Evolutionary conservation across 2,113 vertebrate genomes (phyloP), one percentile per base, ranked within the genome.

Genomic region (Phaethornis superciliosus): DNA sequence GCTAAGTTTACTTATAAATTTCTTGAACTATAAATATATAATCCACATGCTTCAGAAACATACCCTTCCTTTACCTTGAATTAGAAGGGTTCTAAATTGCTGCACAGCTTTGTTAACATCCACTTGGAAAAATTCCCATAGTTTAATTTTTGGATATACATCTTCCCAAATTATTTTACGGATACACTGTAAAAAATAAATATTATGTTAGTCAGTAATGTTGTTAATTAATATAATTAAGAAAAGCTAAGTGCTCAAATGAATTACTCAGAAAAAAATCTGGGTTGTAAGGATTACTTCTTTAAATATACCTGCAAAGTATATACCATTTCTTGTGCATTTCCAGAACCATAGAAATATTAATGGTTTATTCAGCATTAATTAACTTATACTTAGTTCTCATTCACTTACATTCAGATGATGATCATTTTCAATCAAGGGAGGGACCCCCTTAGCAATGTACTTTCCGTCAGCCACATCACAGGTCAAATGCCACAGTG

Each of bases 71-170:
- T 97, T 97, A 98, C 98, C 98, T 96, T 97, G 87, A 35, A 95
- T 95, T 65, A 99, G 97, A 88, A 98, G 97, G 16, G 94, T 89
- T 96, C 91, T 98, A 96, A 99, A 99, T 83, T 98, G 97, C 47
- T 98, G 97, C 83, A 99, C 98, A 27, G 97, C 93, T 93, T 95
- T 95, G 77, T 98, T 94, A 95, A 99, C 97, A 9, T 99, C 98
- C 89, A 99, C 98, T 98, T 99, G 99, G 96, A 97, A 99, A 98
- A 99, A 99, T 90, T 99, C 99, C 99, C 99, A 99, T 19, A 99
- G 97, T 49, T 97, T 99, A 93, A 98, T 68, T 88, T 92, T 98
- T 67, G 98, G 97, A 94, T 95, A 99, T 75, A 99, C 63, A 22
- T 99, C 98, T 84, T 98, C 98, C 97, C 95, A 98, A 65, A 99